Conservation (phyloP, 2,888 invertebrate species). For the Apamea sordens region DNA sequence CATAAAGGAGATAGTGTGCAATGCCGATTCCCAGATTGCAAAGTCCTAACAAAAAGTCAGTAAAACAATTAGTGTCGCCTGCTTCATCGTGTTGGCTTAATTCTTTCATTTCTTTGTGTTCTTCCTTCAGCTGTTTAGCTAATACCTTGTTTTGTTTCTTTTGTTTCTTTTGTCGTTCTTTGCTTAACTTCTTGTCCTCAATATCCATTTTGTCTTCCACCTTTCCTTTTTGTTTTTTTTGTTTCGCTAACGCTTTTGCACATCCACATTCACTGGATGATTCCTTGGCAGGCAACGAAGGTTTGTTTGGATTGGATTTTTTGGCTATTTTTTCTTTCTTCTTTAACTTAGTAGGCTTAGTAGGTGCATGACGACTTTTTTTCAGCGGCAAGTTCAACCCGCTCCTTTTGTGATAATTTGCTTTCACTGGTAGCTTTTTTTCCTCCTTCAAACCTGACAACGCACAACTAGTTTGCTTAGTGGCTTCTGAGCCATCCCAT, state of each 20-base stretch:
- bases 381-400: slow-evolving; percentile 23
- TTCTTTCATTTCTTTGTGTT: slow-evolving; percentile 59
- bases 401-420: slow-evolving; percentile 35
- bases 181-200: slow-evolving; percentile 56
- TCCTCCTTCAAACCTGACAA: slow-evolving; percentile 16
- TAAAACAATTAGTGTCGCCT: slow-evolving; percentile 67
- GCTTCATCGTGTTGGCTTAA: slow-evolving; percentile 60
- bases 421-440: slow-evolving; percentile 3
- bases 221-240: slow-evolving; percentile 17
- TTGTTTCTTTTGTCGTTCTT: slow-evolving; percentile 55
- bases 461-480: slow-evolving; percentile 12
- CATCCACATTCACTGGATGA: slow-evolving; percentile 20
- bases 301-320: no score
- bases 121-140: slow-evolving; percentile 53
- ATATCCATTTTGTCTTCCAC: slow-evolving; percentile 36
- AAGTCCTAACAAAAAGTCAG: slow-evolving; percentile 68
- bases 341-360: background rate
- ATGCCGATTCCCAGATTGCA: slow-evolving; percentile 58
- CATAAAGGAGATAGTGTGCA: slow-evolving; percentile 41
- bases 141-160: slow-evolving; percentile 55
- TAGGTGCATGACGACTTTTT: background rate
- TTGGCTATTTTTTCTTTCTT: background rate
- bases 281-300: background rate
- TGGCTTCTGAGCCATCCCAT: slow-evolving; percentile 31
- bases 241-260: slow-evolving; percentile 1